phyloP scores from a whole-genome alignment of 2,113 vertebrate species.

The Nannospalax galili region DNA sequence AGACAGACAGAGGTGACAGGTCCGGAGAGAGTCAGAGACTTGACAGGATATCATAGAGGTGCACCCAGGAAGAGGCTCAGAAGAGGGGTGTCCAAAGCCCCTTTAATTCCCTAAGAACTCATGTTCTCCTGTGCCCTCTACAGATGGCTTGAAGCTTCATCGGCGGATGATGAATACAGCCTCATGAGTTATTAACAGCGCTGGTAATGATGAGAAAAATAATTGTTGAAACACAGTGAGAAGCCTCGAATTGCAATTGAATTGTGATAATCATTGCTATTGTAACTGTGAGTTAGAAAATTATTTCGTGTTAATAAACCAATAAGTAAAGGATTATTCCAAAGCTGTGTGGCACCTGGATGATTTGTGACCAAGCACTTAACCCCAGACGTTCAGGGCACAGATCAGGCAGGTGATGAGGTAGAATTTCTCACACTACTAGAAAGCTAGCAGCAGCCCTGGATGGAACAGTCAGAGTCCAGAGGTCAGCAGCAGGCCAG shows the following conservation, averaged over 20 bases:
- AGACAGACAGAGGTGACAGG: fast-evolving
- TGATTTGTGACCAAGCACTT: not conserved
- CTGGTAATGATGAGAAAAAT: not conserved
- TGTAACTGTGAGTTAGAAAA: conserved; percentile 3
- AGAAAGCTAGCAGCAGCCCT: fast-evolving
- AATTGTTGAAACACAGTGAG: not conserved
- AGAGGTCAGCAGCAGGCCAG: fast-evolving
- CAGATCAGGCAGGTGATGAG: fast-evolving
- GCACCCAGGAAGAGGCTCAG: fast-evolving
- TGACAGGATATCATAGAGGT: not conserved
- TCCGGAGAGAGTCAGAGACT: not conserved
- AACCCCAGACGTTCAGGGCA: fast-evolving
- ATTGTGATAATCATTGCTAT: not conserved
- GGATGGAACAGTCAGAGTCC: not conserved
- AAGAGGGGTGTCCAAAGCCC: not conserved
- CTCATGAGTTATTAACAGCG: not conserved
- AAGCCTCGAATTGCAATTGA: not conserved
- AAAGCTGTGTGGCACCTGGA: fast-evolving
- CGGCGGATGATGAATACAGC: fast-evolving
- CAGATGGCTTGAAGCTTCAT: fast-evolving
- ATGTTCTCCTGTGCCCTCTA: fast-evolving
- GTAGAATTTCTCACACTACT: not conserved
- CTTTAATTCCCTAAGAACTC: fast-evolving
- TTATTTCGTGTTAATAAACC: conserved; percentile 49
- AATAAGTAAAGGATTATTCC: not conserved